Base-by-base conservation (phyloP, 2,888 invertebrate genomes). In the Notodonta ziczac region DNA sequence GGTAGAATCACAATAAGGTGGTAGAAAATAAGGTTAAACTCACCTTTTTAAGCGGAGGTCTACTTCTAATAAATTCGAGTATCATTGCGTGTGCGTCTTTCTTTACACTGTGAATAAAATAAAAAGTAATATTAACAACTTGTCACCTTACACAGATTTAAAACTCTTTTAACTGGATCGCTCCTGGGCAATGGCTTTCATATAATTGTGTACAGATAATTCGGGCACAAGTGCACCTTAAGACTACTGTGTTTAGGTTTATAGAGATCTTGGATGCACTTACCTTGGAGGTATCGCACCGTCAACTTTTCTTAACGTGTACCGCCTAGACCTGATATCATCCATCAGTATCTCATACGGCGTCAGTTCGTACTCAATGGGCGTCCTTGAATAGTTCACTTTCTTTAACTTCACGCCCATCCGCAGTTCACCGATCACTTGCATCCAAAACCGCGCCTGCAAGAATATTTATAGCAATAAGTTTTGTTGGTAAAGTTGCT, bases 291-390 rank as follows among this genome's bases (percentile, higher is more conserved):
- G 97, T 82, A 87, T 87, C 88, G 96, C 96, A 57, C 97, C 97
- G 85, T 97, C 97, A 48, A 97, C 96, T 94, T 98, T 98, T 85
- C 97, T 96, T 76, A 99, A 94, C 82, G 97, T 97, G 93, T 98
- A 99, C 84, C 98, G 95, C 85, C 97, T 96, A 66, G 97, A 96
- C 76, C 98, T 94, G 82, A 99, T 99, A 85, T 99, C 99, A 86
- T 98, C 98, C 97, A 99, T 98, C 61, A 99, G 95, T 83, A 98
- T 98, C 93, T 99, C 99, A 84, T 98, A 99, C 13, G 99, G 99
- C 55, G 99, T 99, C 77, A 99, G 91, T 89, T 98, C 98, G 89
- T 97, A 99, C 88, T 99, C 98, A 66, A 97, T 96, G 9, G 97
- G 97, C 12, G 97, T 95, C 80, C 96, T 94, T 66, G 96, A 95